Conservation (phyloP, 2,797 vertebrate genomes). For the Alca torda region DNA sequence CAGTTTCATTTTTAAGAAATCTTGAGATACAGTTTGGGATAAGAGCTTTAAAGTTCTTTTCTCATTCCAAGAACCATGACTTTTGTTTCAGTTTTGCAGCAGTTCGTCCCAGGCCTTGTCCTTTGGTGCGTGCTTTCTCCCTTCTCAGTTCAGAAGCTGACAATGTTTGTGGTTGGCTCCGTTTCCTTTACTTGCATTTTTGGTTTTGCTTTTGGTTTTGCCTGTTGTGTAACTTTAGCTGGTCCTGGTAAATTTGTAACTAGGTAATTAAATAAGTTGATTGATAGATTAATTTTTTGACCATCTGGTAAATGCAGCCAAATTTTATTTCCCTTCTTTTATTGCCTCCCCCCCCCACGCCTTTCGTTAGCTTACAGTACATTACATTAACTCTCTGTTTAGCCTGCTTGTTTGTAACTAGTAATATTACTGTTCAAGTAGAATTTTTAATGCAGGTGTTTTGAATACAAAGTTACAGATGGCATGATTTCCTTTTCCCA, state of each 20-base stretch:
- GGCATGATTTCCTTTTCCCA: neutral
- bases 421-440: neutral
- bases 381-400: neutral
- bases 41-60: neutral
- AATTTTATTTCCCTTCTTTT: neutral
- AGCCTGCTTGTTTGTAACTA: neutral
- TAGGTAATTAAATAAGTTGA: neutral
- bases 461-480: neutral
- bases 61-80: neutral
- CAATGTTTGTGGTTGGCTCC: neutral
- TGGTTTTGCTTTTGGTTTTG: neutral
- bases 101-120: neutral
- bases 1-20: neutral
- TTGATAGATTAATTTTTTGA: neutral
- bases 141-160: neutral
- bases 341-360: no score
- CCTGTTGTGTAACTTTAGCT: neutral
- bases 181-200: neutral
- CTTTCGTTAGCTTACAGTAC: neutral
- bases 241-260: neutral
- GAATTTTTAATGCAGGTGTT: neutral
- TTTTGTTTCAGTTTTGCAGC: neutral
- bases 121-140: rapidly evolving
- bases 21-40: neutral
- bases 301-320: neutral